Evolutionary conservation across 1,140 invertebrate genomes (phyloP).

Genomic region (Helicoverpa zea): DNA sequence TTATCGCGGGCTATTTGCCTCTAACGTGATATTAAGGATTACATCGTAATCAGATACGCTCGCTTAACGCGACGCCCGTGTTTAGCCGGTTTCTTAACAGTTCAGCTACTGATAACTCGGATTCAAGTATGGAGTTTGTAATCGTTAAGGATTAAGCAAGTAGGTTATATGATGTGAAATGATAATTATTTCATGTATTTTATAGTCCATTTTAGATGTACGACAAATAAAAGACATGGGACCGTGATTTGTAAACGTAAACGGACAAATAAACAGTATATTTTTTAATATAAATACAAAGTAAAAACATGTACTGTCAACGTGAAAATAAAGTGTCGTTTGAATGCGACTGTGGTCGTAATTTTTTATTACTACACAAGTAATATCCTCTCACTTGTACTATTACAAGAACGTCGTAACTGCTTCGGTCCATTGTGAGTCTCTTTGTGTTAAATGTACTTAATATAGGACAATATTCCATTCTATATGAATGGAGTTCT

Average conservation of each 20-base stretch:
- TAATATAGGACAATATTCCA: constrained; percentile 23
- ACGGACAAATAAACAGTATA: not conserved
- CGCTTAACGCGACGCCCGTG: constrained; percentile 48
- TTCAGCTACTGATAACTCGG: constrained; percentile 24
- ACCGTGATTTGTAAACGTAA: not conserved
- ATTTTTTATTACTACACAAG: constrained; percentile 47
- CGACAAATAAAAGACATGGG: too few species aligned
- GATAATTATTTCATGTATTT: too few species aligned
- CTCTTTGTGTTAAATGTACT: constrained; percentile 33
- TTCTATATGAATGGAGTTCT: constrained; percentile 23
- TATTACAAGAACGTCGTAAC: constrained; percentile 26
- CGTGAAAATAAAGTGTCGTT: constrained; percentile 46
- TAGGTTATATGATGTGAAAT: not conserved
- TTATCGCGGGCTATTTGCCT: constrained; percentile 58
- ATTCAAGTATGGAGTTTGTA: constrained; percentile 17
- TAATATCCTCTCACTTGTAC: constrained; percentile 21
- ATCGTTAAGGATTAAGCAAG: not conserved
- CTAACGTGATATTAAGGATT: constrained; percentile 60
- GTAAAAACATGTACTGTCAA: constrained; percentile 13
- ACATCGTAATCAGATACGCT: constrained; percentile 58
- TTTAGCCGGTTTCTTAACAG: constrained; percentile 29
- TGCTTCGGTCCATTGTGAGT: constrained; percentile 20
- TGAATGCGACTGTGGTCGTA: constrained; percentile 39
- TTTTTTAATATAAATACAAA: constrained; percentile 21
- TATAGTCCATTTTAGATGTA: too few species aligned